Evolutionary conservation across 92 coral and sea anemone genomes (phyloP).

Genomic region (Blastomussa wellsi): DNA sequence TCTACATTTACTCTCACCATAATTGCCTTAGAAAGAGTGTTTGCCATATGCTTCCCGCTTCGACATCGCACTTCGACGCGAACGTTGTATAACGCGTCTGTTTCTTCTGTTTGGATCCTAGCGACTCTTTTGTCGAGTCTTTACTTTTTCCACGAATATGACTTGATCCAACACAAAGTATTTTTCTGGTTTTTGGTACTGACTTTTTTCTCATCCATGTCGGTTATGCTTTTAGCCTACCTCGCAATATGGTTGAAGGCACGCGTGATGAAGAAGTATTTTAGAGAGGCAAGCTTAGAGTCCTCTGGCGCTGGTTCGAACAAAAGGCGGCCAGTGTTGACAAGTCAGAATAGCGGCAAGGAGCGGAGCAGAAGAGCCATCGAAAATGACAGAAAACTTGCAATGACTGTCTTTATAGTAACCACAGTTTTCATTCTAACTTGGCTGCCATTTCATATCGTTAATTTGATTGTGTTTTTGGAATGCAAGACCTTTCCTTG

Average conservation of each 20-base stretch:
- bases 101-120: slow-evolving; percentile 73
- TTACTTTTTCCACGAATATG: slow-evolving; percentile 68
- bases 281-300: slow-evolving; percentile 34
- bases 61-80: slow-evolving; percentile 72
- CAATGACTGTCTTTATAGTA: slow-evolving; percentile 78
- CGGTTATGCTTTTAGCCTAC: slow-evolving; percentile 77
- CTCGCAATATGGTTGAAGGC: slow-evolving; percentile 64
- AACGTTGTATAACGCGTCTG: slow-evolving; percentile 58
- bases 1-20: slow-evolving; percentile 81
- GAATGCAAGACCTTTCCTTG: slow-evolving; percentile 63
- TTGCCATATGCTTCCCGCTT: slow-evolving; percentile 76
- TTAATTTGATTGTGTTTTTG: slow-evolving; percentile 70
- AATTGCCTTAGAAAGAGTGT: slow-evolving; percentile 80
- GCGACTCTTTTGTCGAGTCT: slow-evolving; percentile 71
- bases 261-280: not conserved
- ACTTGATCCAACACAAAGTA: slow-evolving; percentile 65
- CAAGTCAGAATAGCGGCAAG: slow-evolving; percentile 14
- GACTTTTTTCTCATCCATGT: slow-evolving; percentile 67
- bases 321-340: not conserved
- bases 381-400: slow-evolving; percentile 75
- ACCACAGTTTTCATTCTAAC: slow-evolving; percentile 77
- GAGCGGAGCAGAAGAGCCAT: slow-evolving; percentile 46
- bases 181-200: slow-evolving; percentile 77
- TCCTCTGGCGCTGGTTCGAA: slow-evolving; percentile 20
- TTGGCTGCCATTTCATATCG: slow-evolving; percentile 86